These are phyloP conservation scores for Lepisosteus osseus DNA, from an alignment of 2,113 vertebrate species.

Conservation along the genomic window DNA sequence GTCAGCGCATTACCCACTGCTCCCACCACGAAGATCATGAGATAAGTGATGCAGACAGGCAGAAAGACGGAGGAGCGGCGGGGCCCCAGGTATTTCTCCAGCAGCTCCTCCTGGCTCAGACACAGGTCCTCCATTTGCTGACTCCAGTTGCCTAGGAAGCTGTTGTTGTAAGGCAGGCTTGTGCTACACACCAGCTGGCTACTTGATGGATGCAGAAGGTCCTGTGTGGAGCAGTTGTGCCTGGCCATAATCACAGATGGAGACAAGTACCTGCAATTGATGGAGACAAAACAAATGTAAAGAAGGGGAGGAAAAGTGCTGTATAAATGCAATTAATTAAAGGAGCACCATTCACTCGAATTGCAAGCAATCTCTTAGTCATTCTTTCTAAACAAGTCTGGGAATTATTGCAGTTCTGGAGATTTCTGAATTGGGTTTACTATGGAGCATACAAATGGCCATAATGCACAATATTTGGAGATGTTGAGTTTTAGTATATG, in stretches of 20 bases:
- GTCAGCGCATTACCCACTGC: constrained; percentile 81
- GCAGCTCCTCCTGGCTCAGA: constrained; percentile 69
- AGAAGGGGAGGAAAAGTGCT: too few species aligned
- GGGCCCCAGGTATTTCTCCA: constrained; percentile 75
- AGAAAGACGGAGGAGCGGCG: constrained; percentile 71
- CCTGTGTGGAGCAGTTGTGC: constrained; percentile 55
- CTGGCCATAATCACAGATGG: constrained; percentile 34
- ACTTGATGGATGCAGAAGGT: constrained; percentile 20
- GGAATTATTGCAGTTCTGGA: too few species aligned
- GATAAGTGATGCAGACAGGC: constrained; percentile 79
- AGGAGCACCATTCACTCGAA: too few species aligned
- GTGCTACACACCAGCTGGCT: constrained; percentile 16
- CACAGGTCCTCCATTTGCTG: constrained; percentile 60
- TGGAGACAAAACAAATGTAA: too few species aligned
- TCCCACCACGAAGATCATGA: constrained; percentile 83
- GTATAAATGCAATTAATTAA: too few species aligned
- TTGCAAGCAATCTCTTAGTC: too few species aligned
- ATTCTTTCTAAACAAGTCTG: too few species aligned
- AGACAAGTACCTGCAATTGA: too few species aligned
- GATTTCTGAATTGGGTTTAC: too few species aligned
- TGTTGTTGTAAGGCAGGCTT: constrained; percentile 58
- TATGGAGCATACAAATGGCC: too few species aligned
- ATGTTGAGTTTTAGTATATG: too few species aligned
- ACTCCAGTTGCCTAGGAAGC: neutral
- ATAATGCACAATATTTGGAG: too few species aligned